Evolutionary conservation across 1,140 invertebrate species (phyloP).

Genomic region (Bilobella aurantiaca): DNA sequence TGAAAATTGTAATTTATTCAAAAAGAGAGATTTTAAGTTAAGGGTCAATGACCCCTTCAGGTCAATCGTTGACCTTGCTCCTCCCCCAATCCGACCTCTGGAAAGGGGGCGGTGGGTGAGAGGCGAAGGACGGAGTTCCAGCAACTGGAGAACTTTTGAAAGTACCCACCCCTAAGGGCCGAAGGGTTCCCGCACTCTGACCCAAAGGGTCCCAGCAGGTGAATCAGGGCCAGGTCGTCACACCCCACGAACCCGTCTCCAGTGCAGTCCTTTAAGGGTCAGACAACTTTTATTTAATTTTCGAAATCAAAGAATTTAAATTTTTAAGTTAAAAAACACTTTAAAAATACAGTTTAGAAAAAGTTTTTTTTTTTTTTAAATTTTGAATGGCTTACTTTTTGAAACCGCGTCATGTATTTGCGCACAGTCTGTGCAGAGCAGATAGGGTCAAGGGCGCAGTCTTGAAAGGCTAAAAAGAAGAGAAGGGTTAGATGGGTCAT

Average conservation of each 20-base stretch:
- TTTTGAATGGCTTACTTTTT: conserved; percentile 32
- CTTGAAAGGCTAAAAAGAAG: conserved; percentile 26
- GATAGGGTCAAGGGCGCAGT: conserved; percentile 32
- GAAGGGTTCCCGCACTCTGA: conserved; percentile 22
- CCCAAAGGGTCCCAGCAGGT: conserved; percentile 27
- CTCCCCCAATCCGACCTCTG: too few species aligned
- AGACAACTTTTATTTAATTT: too few species aligned
- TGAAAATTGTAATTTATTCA: too few species aligned
- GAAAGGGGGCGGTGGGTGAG: neutral
- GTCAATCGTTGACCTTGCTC: too few species aligned
- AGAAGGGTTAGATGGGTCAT: neutral
- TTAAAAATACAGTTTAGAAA: neutral
- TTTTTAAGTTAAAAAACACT: neutral
- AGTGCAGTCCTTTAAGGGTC: conserved; percentile 28
- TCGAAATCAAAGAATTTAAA: conserved; percentile 4
- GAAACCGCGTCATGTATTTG: conserved; percentile 30
- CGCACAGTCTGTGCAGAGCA: conserved; percentile 32
- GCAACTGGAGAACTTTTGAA: conserved; percentile 25
- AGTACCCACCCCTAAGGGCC: conserved; percentile 18
- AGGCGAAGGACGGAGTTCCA: conserved; percentile 25
- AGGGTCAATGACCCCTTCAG: too few species aligned
- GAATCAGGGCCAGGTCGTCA: conserved; percentile 32
- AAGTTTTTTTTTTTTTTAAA: too few species aligned
- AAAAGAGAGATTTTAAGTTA: too few species aligned
- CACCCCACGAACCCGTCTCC: conserved; percentile 27